Evolutionary conservation across 2,888 invertebrate species (phyloP).

Genomic region (Omphaloscelis lunosa): DNA sequence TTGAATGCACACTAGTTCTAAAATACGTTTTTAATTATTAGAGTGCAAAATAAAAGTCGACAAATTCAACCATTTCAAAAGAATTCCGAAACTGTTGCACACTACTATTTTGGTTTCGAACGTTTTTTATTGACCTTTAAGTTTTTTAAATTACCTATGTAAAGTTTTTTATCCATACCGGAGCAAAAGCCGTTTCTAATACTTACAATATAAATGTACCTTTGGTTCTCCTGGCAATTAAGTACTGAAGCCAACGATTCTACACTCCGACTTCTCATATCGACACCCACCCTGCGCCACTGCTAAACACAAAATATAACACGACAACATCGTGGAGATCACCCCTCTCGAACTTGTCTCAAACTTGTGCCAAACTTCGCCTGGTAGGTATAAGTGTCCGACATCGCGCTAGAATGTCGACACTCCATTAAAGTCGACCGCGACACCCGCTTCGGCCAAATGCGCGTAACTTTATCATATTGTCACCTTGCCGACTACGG

Average conservation of each 20-base stretch:
- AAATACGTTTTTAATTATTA: background rate
- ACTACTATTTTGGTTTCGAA: background rate
- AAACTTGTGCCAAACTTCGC: conserved; percentile 36
- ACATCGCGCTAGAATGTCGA: conserved; percentile 40
- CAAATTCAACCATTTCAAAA: background rate
- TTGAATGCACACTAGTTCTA: background rate
- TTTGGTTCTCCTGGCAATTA: background rate
- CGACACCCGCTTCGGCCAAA: conserved; percentile 27
- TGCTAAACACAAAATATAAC: background rate
- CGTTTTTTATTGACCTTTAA: background rate
- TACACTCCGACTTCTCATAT: background rate
- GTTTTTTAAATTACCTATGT: background rate
- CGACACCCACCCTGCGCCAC: background rate
- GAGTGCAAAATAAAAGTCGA: no score
- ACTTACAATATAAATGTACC: background rate
- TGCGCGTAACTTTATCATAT: conserved; percentile 36
- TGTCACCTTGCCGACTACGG: conserved; percentile 24
- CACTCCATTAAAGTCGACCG: conserved; percentile 39
- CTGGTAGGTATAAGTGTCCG: conserved; percentile 30
- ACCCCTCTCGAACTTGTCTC: conserved; percentile 26
- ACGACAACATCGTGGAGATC: background rate
- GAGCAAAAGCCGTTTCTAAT: background rate
- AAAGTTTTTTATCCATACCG: background rate
- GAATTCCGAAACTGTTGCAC: background rate
- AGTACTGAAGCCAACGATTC: background rate